These are phyloP conservation scores for Procambarus virginalis DNA, from an alignment of 1,140 invertebrate species.

Conservation along the genomic window DNA sequence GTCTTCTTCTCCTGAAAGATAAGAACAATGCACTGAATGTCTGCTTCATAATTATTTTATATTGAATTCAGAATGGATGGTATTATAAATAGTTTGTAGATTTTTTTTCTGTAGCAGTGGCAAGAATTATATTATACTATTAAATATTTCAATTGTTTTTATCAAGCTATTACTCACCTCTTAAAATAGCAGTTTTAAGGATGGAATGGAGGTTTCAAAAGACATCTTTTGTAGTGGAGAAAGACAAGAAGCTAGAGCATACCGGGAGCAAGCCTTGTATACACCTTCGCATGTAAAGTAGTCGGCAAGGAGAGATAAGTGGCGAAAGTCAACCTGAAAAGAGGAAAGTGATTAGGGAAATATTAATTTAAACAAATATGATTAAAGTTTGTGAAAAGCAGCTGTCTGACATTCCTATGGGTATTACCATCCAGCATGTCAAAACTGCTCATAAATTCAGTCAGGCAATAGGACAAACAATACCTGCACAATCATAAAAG, in stretches of 20 bases:
- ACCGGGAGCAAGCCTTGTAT: constrained; percentile 91
- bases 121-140: too few species aligned
- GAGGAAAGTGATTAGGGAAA: too few species aligned
- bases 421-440: too few species aligned
- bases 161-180: constrained; percentile 73
- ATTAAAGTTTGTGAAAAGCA: too few species aligned
- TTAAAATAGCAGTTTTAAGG: constrained; percentile 85
- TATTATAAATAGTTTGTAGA: too few species aligned
- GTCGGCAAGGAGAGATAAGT: constrained; percentile 94
- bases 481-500: too few species aligned
- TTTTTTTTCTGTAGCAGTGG: too few species aligned
- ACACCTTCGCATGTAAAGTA: constrained; percentile 97
- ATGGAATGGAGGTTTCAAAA: constrained; percentile 93
- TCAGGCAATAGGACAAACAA: too few species aligned
- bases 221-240: constrained; percentile 98
- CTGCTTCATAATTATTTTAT: neutral
- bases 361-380: too few species aligned
- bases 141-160: neutral
- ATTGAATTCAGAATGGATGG: neutral
- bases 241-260: constrained; percentile 88
- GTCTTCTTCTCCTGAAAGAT: constrained; percentile 80
- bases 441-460: too few species aligned
- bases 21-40: constrained; percentile 12
- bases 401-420: too few species aligned
- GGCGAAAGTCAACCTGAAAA: constrained; percentile 88